These are phyloP conservation scores for Labroides dimidiatus DNA, from an alignment of 2,797 vertebrate species.

Conservation along the genomic window DNA sequence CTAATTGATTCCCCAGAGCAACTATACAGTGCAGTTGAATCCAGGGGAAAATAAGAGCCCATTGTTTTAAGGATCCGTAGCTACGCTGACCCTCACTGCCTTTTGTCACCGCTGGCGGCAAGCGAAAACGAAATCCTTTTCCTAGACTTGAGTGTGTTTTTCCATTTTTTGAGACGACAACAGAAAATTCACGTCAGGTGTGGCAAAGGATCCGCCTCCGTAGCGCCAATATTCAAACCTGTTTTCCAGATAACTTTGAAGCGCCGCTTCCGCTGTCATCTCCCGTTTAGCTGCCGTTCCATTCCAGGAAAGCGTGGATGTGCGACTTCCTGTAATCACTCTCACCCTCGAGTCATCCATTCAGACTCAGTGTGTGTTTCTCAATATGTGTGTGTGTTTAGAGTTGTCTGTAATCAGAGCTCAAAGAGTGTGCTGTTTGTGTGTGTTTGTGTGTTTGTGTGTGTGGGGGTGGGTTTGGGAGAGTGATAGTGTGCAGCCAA, in stretches of 20 bases:
- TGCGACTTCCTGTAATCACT: slow-evolving; percentile 70
- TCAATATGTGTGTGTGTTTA: slow-evolving; percentile 23
- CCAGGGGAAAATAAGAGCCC: slow-evolving; percentile 53
- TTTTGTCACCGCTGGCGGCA: slow-evolving; percentile 17
- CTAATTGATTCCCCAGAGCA: slow-evolving; percentile 78
- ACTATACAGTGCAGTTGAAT: slow-evolving; percentile 60
- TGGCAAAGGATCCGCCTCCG: slow-evolving; percentile 34
- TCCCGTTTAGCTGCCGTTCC: slow-evolving; percentile 64
- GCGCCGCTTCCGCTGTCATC: slow-evolving; percentile 50
- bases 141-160: slow-evolving; percentile 12
- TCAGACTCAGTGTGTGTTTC: slow-evolving; percentile 35
- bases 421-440: slow-evolving; percentile 34
- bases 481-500: slow-evolving; percentile 71
- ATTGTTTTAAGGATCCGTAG: slow-evolving; percentile 51
- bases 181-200: slow-evolving; percentile 39
- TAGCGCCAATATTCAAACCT: slow-evolving; percentile 38
- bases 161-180: slow-evolving; percentile 32
- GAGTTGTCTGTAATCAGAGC: slow-evolving; percentile 60
- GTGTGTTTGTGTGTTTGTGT: slow-evolving; percentile 31
- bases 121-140: slow-evolving; percentile 9
- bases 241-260: slow-evolving; percentile 69
- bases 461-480: slow-evolving; percentile 19
- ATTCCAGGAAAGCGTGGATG: slow-evolving; percentile 54
- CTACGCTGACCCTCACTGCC: slow-evolving; percentile 36
- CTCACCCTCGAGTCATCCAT: slow-evolving; percentile 54